Evolutionary conservation across 2,888 invertebrate species (phyloP).

Genomic region (Steromphala cineraria): DNA sequence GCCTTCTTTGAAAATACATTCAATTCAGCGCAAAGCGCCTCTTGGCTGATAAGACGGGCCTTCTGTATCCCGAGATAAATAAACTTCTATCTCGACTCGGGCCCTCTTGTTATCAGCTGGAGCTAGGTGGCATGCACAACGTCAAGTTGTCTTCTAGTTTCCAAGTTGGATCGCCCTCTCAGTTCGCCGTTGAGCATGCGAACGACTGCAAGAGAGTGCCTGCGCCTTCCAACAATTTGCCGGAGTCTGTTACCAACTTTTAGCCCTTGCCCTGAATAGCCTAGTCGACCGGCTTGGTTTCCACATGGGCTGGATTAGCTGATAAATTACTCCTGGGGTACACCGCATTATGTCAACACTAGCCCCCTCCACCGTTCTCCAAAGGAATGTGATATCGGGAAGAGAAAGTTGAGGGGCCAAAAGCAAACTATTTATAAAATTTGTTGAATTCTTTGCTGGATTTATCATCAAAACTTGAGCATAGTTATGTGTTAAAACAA

Average conservation of each 20-base stretch:
- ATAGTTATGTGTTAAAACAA: too few relatives aligned
- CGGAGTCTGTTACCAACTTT: background rate
- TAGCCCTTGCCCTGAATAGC: conserved; percentile 19
- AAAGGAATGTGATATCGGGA: background rate
- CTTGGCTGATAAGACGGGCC: background rate
- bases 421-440: too few relatives aligned
- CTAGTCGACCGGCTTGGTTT: conserved; percentile 6
- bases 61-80: background rate
- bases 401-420: background rate
- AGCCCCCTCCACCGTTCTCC: background rate
- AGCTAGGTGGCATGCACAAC: background rate
- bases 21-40: background rate
- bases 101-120: conserved; percentile 6
- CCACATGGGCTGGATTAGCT: conserved; percentile 11
- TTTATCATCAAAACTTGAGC: too few relatives aligned
- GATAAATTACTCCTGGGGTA: conserved; percentile 11
- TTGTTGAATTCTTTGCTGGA: too few relatives aligned
- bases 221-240: background rate
- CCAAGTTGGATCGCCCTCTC: background rate
- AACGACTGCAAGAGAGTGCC: background rate
- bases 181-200: background rate
- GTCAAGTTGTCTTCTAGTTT: background rate
- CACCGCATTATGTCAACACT: conserved; percentile 9
- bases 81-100: background rate
- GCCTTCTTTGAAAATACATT: background rate